Percentiles rank a stretch among this genome's conserved stretches.
Evolutionary conservation across 1,140 invertebrate species (phyloP).

Genomic region (Amphibalanus amphitrite): DNA sequence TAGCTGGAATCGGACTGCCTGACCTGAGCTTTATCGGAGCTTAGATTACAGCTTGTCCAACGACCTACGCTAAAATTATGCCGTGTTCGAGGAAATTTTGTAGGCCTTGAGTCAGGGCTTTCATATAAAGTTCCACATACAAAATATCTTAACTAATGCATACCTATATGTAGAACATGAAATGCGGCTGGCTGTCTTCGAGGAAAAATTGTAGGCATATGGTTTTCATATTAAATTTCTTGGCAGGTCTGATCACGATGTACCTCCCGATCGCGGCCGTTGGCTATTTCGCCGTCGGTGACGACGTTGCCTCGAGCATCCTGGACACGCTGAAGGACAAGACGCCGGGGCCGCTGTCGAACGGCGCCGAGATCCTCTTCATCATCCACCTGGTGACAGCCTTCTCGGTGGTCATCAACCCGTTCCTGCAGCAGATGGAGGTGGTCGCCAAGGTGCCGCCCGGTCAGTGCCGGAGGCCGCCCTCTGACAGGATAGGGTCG

Average conservation of each 20-base stretch:
- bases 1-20: too few relatives aligned
- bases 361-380: conserved; percentile 39
- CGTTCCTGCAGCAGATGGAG: conserved; percentile 48
- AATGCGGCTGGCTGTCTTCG: too few relatives aligned
- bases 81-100: too few relatives aligned
- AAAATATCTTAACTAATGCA: too few relatives aligned
- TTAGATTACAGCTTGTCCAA: too few relatives aligned
- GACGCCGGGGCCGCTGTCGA: conserved; percentile 27
- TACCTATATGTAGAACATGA: too few relatives aligned
- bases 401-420: conserved; percentile 46
- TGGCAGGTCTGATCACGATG: conserved; percentile 35
- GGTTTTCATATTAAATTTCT: conserved; percentile 13
- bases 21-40: too few relatives aligned
- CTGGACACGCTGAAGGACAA: conserved; percentile 26
- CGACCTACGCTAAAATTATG: too few relatives aligned
- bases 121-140: too few relatives aligned
- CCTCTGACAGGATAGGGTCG: background rate
- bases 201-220: too few relatives aligned
- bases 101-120: too few relatives aligned
- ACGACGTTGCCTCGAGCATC: conserved; percentile 34
- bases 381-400: conserved; percentile 40
- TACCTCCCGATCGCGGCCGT: conserved; percentile 38
- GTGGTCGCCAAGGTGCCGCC: conserved; percentile 41
- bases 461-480: conserved; percentile 29
- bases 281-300: conserved; percentile 42